Evolutionary conservation across 2,888 invertebrate genomes (phyloP).

Genomic region (Brachyopa scutellaris): DNA sequence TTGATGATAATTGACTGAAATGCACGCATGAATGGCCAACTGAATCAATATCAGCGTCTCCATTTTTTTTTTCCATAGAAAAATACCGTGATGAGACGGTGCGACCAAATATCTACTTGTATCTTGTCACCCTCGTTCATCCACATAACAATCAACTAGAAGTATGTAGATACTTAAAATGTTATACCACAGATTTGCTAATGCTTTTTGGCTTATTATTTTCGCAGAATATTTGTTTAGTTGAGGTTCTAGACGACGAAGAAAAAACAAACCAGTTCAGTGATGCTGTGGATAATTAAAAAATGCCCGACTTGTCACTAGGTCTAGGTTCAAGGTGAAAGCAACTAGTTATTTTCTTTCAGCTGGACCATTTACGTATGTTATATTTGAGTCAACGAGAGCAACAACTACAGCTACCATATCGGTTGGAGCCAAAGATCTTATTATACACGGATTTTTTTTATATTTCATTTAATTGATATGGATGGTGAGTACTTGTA

Average conservation of each 20-base stretch:
- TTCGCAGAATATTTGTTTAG: constrained; percentile 8
- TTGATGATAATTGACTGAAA: constrained; percentile 72
- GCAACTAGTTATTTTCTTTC: constrained; percentile 23
- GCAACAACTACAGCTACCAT: constrained; percentile 6
- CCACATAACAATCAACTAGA: constrained; percentile 21
- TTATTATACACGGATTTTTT: constrained; percentile 19
- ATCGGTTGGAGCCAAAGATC: constrained; percentile 15
- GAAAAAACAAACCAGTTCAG: constrained; percentile 30
- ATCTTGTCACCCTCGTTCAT: constrained; percentile 20
- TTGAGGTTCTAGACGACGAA: not conserved
- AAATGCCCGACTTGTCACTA: constrained; percentile 46
- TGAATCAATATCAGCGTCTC: constrained; percentile 59
- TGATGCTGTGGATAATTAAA: constrained; percentile 32
- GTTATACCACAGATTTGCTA: constrained; percentile 21
- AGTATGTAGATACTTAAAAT: not conserved
- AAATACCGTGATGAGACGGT: constrained; percentile 24
- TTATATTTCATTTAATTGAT: constrained; percentile 25
- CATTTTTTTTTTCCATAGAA: no score
- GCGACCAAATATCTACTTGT: constrained; percentile 38
- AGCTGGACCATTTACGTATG: no score
- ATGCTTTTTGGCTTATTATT: constrained; percentile 27
- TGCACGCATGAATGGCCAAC: constrained; percentile 63
- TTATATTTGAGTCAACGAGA: constrained; percentile 20
- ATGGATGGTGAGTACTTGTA: constrained; percentile 20
- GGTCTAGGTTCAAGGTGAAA: constrained; percentile 59